Percentiles rank a stretch among this genome's conserved stretches.
These are phyloP conservation scores for Megalops cyprinoides DNA, from an alignment of 2,797 vertebrate species.

Conservation along the genomic window DNA sequence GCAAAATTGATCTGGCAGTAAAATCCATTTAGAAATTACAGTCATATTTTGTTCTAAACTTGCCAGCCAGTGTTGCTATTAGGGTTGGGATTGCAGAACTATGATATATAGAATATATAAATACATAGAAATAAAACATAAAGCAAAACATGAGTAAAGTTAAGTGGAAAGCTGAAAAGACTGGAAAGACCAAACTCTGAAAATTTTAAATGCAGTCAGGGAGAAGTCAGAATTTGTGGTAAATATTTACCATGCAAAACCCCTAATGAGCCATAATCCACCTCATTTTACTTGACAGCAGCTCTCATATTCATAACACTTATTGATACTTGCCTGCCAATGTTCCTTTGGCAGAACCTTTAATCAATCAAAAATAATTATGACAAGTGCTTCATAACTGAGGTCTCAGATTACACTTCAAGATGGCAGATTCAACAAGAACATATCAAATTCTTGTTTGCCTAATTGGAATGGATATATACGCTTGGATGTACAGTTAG, in stretches of 20 bases:
- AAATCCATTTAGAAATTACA: neutral
- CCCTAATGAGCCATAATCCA: neutral
- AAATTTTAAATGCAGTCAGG: neutral
- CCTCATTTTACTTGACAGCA: neutral
- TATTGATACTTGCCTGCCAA: neutral
- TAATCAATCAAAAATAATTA: neutral
- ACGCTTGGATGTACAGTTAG: neutral
- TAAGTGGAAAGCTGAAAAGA: neutral
- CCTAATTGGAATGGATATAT: neutral
- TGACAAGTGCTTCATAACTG: neutral
- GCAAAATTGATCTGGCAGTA: neutral
- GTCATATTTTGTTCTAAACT: neutral
- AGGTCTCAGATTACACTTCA: neutral
- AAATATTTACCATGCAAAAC: neutral
- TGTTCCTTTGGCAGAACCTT: neutral
- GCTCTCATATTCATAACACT: neutral
- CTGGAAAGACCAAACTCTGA: too few relatives aligned
- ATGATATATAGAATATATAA: neutral
- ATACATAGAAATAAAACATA: neutral
- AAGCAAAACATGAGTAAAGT: neutral
- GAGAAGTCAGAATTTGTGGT: neutral
- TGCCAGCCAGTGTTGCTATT: neutral
- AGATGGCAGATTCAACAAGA: neutral
- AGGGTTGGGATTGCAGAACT: neutral
- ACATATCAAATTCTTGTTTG: neutral